A percentile compares a stretch with the other conserved stretches of the same genome.
Evolutionary conservation across 2,113 vertebrate genomes (phyloP).

Genomic region (Acrocephalus kingi): DNA sequence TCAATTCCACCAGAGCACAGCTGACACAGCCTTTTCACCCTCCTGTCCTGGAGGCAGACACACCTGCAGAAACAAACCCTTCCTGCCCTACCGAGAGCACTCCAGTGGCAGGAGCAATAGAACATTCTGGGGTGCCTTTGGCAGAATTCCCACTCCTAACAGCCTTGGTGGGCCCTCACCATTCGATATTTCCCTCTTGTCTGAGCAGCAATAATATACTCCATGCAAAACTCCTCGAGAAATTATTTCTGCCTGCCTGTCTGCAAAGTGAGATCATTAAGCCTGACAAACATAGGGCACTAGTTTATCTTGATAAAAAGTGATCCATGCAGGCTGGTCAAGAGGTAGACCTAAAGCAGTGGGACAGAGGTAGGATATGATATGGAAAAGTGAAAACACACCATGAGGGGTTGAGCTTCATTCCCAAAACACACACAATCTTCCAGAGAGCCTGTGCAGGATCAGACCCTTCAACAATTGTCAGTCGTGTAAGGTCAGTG

Average conservation of each 20-base stretch:
- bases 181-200: not conserved
- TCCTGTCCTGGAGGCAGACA: not conserved
- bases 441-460: not conserved
- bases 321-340: not conserved
- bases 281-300: not conserved
- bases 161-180: not conserved
- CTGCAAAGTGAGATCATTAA: not conserved
- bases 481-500: not conserved
- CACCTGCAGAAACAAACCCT: not conserved
- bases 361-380: not conserved
- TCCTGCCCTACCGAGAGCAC: not conserved
- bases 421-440: not conserved
- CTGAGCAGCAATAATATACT: not conserved
- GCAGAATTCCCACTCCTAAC: not conserved
- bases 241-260: not conserved
- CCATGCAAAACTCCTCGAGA: not conserved
- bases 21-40: not conserved
- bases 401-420: not conserved
- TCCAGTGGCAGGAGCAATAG: not conserved
- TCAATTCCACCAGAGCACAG: not conserved
- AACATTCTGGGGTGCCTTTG: not conserved
- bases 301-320: not conserved
- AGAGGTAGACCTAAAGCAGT: not conserved
- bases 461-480: rapidly evolving
- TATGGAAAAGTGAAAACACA: not conserved